A percentile compares a stretch with the other conserved stretches of the same genome.
phyloP scores from a whole-genome alignment of 2,113 vertebrate species.

The Hippocampus zosterae region DNA sequence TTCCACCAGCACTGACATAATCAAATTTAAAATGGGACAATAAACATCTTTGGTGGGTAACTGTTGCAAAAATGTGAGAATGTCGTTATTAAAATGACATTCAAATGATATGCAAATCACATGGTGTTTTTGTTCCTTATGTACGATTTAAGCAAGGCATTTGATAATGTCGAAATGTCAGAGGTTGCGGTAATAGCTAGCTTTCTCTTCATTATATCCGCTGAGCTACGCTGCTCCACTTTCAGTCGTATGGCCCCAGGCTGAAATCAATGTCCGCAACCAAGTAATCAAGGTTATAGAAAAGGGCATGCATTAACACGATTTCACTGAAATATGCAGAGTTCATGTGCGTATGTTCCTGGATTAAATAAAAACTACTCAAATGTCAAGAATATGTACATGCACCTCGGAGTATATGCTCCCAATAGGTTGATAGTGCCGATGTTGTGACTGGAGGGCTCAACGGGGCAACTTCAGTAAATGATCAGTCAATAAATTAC shows the following conservation, averaged over 20 bases:
- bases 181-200: slow-evolving; percentile 63
- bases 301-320: slow-evolving; percentile 67
- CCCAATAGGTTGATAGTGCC: slow-evolving; percentile 29
- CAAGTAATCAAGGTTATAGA: slow-evolving; percentile 68
- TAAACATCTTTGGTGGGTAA: slow-evolving; percentile 18
- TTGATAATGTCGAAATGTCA: slow-evolving; percentile 72
- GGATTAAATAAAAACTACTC: slow-evolving; percentile 63
- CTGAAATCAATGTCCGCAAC: slow-evolving; percentile 71
- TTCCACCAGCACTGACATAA: slow-evolving; percentile 21
- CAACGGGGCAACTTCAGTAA: slow-evolving; percentile 20
- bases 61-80: slow-evolving; percentile 11
- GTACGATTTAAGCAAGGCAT: slow-evolving; percentile 61
- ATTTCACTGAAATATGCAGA: slow-evolving; percentile 63
- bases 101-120: slow-evolving; percentile 54
- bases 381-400: slow-evolving; percentile 69
- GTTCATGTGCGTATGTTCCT: slow-evolving; percentile 62
- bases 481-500: slow-evolving; percentile 30
- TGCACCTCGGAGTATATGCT: slow-evolving; percentile 49
- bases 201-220: slow-evolving; percentile 61
- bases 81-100: slow-evolving; percentile 53
- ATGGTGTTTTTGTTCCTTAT: slow-evolving; percentile 42
- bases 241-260: slow-evolving; percentile 57
- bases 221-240: slow-evolving; percentile 55
- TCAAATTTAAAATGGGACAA: slow-evolving; percentile 19
- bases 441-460: slow-evolving; percentile 30